phyloP scores from a whole-genome alignment of 2,113 vertebrate genomes.

The Callionymus lyra region DNA sequence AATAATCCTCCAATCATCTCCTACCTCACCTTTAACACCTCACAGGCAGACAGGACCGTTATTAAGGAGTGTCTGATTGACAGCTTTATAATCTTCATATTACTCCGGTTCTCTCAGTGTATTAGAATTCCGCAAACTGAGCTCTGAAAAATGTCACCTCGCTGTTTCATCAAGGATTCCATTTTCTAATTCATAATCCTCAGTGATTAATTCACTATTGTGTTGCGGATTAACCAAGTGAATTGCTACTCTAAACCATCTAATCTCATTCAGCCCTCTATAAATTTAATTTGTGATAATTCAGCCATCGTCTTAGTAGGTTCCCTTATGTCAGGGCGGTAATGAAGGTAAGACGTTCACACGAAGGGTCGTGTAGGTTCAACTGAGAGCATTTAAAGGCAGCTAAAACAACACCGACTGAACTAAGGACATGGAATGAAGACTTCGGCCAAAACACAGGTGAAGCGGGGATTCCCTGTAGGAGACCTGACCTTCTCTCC shows the following conservation, averaged over 20 bases:
- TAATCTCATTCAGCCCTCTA: slow-evolving; percentile 1
- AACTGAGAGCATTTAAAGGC: too few species aligned
- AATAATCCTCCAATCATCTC: too few species aligned
- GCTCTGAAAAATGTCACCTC: neutral
- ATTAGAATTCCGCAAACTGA: neutral
- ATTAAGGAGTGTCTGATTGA: neutral
- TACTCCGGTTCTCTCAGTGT: neutral
- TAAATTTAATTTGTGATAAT: slow-evolving; percentile 1
- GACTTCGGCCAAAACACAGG: too few species aligned
- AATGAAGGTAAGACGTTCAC: too few species aligned
- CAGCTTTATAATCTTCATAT: neutral
- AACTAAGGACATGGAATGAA: too few species aligned
- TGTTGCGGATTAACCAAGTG: neutral
- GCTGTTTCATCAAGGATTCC: neutral
- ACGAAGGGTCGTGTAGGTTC: too few species aligned
- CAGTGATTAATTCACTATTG: neutral
- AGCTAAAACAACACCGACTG: too few species aligned
- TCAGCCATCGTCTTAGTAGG: neutral
- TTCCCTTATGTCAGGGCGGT: neutral
- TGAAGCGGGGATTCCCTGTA: neutral
- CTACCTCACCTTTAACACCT: too few species aligned
- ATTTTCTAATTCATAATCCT: neutral
- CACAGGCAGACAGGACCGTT: neutral
- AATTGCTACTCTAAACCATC: neutral
- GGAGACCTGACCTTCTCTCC: slow-evolving; percentile 5